Conservation (phyloP, 1,140 invertebrate species). For the Platorchestia sp. region DNA sequence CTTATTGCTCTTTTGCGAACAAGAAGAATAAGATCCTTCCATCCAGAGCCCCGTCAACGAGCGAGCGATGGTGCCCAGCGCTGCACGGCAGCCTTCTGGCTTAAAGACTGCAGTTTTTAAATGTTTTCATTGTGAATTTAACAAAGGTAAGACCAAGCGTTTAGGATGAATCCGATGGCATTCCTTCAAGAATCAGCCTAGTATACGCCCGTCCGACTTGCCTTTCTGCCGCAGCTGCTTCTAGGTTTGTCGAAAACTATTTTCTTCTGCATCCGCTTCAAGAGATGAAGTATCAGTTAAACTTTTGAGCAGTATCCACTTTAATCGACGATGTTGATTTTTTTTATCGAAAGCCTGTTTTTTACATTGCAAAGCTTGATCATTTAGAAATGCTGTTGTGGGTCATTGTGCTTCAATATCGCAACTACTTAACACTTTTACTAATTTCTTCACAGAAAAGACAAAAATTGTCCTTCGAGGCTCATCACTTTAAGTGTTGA, state of each 20-base stretch:
- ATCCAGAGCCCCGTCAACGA: neutral
- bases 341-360: neutral
- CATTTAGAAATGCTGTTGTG: neutral
- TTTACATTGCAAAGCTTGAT: neutral
- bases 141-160: neutral
- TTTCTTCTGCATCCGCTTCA: neutral
- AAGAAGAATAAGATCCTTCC: neutral
- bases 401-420: neutral
- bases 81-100: neutral
- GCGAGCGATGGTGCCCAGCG: neutral
- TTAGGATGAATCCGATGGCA: neutral
- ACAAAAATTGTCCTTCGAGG: neutral
- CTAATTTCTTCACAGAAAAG: neutral
- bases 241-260: neutral
- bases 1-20: conserved; percentile 24
- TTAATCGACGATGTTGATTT: neutral
- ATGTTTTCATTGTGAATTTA: neutral
- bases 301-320: neutral
- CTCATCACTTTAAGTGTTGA: neutral
- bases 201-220: neutral
- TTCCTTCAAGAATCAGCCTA: neutral
- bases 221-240: neutral
- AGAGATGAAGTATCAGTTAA: neutral
- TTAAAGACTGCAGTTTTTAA: neutral
- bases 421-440: neutral